Base-by-base conservation (phyloP, 2,113 vertebrate species). In the Fukomys damarensis region DNA sequence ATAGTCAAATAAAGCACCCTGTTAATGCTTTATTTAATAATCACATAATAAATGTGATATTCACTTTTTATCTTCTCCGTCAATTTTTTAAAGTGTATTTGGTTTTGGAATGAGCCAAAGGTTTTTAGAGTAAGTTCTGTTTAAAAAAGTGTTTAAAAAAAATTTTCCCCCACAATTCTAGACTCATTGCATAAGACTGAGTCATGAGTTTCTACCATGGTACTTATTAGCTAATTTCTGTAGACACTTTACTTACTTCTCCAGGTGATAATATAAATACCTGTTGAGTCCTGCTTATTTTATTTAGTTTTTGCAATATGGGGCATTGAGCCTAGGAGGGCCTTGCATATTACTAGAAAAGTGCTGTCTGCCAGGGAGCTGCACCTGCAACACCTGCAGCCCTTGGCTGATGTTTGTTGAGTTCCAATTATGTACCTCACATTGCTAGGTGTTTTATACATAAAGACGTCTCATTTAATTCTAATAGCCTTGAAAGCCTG, bases 11-110 rank as follows among this genome's bases (percentile, higher is more conserved):
- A 82, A 61, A 83, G 41, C 14, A 41, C 17, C 43, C 46, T 46
- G 28, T 41, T 58, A 82, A 26, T 82, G 77, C 28, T 70, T 32
- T 26, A 24, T 24, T 0, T 76, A 49, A 49, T 58, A 80, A 16
- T 46, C 70, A 85, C 35, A 13, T 35, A 35, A 4, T 70, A 72
- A 89, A 35, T 66, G 28, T 5, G 41, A 7, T 38, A 9, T 38
- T 89, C 20, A 20, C 11, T 72, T 41, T 89, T 77, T 81, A 16
- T 85, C 14, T 72, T 74, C 4, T 93, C 9, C 82, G 32, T 86
- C 17, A 61, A 90, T 91, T 58, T 58, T 93, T 93, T 83, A 61
- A 10, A 32, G 26, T 77, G 6, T 95, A 8, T 94, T 95, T 86
- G 35, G 41, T 61, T 96, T 96, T 59, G 32, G n/a, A 58, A 61